Evolutionary conservation across 2,113 vertebrate genomes (phyloP).

Genomic region (Microtus oregoni): DNA sequence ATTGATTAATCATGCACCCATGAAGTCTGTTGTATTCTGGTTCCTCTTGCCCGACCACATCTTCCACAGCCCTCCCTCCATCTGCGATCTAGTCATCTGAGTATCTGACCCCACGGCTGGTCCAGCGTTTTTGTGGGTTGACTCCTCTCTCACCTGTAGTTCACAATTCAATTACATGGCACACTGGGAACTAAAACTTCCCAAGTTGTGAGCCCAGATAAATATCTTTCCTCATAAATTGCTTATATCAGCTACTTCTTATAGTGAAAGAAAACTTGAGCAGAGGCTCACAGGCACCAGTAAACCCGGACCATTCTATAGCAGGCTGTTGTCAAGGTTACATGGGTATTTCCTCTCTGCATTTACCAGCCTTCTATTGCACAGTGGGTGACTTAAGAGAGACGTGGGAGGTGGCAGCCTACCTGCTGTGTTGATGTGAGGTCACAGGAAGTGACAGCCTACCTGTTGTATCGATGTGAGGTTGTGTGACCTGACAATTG

Average conservation of each 20-base stretch:
- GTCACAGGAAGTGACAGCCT: background rate
- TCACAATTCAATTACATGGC: background rate
- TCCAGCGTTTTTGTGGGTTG: too few relatives aligned
- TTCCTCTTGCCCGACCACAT: background rate
- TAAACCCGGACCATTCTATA: background rate
- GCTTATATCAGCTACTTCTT: background rate
- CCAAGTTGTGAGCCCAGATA: background rate
- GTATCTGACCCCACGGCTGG: background rate
- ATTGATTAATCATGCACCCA: rapidly evolving
- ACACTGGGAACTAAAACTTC: background rate
- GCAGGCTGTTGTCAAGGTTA: background rate
- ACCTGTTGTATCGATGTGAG: background rate
- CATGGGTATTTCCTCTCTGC: background rate
- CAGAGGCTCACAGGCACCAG: too few relatives aligned
- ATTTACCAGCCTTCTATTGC: background rate
- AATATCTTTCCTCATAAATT: background rate
- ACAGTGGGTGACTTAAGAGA: background rate
- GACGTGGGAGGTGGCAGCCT: too few relatives aligned
- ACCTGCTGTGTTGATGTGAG: background rate
- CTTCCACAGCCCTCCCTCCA: background rate
- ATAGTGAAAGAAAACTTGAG: background rate
- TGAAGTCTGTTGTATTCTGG: background rate
- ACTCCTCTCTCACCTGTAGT: background rate
- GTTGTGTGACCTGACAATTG: background rate
- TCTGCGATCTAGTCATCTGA: background rate